phyloP scores from a whole-genome alignment of 2,113 vertebrate species.

The Oenanthe melanoleuca region DNA sequence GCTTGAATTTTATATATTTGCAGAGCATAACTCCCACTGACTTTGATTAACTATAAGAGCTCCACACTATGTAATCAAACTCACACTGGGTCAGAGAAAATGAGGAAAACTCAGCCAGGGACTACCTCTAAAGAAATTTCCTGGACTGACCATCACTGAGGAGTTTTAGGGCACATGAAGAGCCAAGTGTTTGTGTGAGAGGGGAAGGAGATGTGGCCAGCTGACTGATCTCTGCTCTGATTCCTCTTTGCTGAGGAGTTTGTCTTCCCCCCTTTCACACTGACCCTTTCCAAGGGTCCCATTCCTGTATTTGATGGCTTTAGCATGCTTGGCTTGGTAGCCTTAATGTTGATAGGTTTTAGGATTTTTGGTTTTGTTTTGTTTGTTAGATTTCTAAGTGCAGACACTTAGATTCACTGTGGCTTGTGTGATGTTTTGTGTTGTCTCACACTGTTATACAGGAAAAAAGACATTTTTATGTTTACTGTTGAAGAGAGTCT shows the following conservation, averaged over 20 bases:
- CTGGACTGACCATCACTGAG: background rate
- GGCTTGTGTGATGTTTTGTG: background rate
- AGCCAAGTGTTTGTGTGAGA: background rate
- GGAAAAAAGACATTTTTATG: background rate
- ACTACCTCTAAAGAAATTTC: background rate
- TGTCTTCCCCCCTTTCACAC: background rate
- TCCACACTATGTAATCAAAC: background rate
- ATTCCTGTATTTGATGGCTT: background rate
- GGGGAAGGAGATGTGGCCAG: background rate
- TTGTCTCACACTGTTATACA: background rate
- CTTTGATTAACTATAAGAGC: background rate
- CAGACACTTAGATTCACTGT: background rate
- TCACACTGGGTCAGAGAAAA: background rate
- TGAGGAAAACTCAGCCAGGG: background rate
- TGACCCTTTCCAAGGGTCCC: background rate
- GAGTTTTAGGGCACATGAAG: background rate
- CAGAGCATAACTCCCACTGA: background rate
- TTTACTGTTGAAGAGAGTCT: background rate
- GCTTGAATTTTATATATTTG: background rate
- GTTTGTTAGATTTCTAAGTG: background rate
- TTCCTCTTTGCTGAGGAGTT: background rate
- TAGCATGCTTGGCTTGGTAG: background rate
- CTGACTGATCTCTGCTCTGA: background rate
- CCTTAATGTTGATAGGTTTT: background rate
- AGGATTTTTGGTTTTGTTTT: background rate